Evolutionary conservation across 1,140 invertebrate genomes (phyloP).

Genomic region (Zaprionus kolodkinae): DNA sequence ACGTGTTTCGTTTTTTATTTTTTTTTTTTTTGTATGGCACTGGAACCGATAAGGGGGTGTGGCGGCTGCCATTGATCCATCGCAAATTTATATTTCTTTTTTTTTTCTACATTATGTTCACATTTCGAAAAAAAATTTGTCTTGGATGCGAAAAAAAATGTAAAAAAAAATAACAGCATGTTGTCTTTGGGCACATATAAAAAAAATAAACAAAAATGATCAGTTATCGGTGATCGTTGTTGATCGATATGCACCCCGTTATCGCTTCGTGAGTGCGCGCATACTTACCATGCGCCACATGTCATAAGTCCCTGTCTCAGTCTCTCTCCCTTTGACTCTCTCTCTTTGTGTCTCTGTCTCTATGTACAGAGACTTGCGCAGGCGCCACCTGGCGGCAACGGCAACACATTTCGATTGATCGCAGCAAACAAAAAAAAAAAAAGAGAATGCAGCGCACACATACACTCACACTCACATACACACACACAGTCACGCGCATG

Average conservation of each 20-base stretch:
- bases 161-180: conserved; percentile 28
- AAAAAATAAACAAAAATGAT: conserved; percentile 55
- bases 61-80: conserved; percentile 10
- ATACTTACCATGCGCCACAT: conserved; percentile 74
- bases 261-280: conserved; percentile 70
- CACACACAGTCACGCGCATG: conserved; percentile 13
- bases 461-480: conserved; percentile 15
- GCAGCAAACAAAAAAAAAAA: conserved; percentile 22
- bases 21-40: conserved; percentile 44
- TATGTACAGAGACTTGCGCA: conserved; percentile 3
- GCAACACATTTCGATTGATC: conserved; percentile 10
- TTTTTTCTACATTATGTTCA: conserved; percentile 28
- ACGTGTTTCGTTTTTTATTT: conserved; percentile 9
- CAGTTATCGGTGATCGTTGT: conserved; percentile 19
- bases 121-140: background rate
- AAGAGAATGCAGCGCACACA: conserved; percentile 8
- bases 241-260: conserved; percentile 60
- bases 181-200: conserved; percentile 55
- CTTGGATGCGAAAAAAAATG: conserved; percentile 25
- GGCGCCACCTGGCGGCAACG: conserved; percentile 29
- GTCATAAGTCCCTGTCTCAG: conserved; percentile 54
- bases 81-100: conserved; percentile 10
- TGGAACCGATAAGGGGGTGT: conserved; percentile 76
- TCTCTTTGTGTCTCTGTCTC: background rate
- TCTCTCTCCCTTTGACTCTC: conserved; percentile 42